Base-by-base conservation (phyloP, 1,140 invertebrate genomes). In the Tribolium madens region DNA sequence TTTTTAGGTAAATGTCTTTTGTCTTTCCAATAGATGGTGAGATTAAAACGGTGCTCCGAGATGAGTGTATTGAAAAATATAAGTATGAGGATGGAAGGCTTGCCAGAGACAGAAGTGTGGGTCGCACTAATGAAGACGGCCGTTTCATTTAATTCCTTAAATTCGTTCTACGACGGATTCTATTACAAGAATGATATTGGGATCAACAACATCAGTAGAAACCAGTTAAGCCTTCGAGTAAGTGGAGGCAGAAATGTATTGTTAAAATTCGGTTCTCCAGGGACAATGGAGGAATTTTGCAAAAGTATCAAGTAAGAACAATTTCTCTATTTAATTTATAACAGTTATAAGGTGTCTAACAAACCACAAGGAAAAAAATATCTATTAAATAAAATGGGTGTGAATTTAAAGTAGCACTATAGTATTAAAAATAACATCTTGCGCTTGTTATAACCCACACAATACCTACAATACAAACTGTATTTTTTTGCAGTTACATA, bases 11-110 rank as follows among this genome's bases (percentile, higher is more conserved):
- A 52, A 52, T 52, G n/a, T 52, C 2, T 52, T 52, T 52, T 13
- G 48, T 52, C 48, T 52, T 13, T 52, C 48, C 12, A 52, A 52
- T 52, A 64, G 57, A 26, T 64, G 57, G 57, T 64, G 4, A 64
- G 31, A 64, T 36, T 64, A 64, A 64, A 64, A 64, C 57, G 31
- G 13, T 14, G n/a, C 14, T 83, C 70, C 15, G 12, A 33, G 81
- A 83, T 50, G 83, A 64, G 18, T 64, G 57, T 64, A 12, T 18
- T 64, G 18, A 64, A 64, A 31, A 64, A 64, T 64, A n/a, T 64
- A 2, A 64, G 4, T 26, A 17, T 64, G 4, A 64, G 57, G 3
- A 7, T 64, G 3, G 57, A 64, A 31, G 57, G 18, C 18, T 36
- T 12, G 18, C 15, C 18, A 64, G 57, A 64, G 57, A 64, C 31